phyloP scores from a whole-genome alignment of 1,140 invertebrate genomes.

The Drosophila pectinifera region DNA sequence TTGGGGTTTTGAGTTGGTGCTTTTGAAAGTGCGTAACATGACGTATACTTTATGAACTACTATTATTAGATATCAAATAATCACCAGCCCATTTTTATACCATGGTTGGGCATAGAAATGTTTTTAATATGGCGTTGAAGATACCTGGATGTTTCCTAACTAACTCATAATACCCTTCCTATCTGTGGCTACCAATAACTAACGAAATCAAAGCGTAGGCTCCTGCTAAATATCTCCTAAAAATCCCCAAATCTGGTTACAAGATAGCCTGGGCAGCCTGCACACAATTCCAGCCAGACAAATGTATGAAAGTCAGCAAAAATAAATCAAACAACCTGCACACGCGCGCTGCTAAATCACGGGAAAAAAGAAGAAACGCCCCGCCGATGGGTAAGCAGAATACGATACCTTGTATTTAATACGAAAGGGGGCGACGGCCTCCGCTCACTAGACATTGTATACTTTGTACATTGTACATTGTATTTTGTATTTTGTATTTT shows the following conservation, averaged over 20 bases:
- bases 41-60: constrained; percentile 23
- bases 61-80: neutral
- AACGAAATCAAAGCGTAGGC: too few species aligned
- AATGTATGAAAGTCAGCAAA: constrained; percentile 60
- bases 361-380: neutral
- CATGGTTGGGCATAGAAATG: too few species aligned
- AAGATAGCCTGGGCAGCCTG: constrained; percentile 8
- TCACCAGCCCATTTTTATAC: too few species aligned
- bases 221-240: neutral
- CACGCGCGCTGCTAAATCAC: constrained; percentile 61
- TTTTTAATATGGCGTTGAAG: too few species aligned
- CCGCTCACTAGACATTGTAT: constrained; percentile 51
- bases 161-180: too few species aligned
- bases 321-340: constrained; percentile 70
- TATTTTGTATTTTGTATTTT: constrained; percentile 1
- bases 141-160: too few species aligned
- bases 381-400: constrained; percentile 50
- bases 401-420: constrained; percentile 58
- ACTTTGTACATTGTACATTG: constrained; percentile 11
- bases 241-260: neutral
- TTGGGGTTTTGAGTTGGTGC: neutral
- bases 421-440: constrained; percentile 66
- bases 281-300: constrained; percentile 21
- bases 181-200: too few species aligned
- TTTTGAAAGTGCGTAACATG: constrained; percentile 12